Conservation (phyloP, 2,797 vertebrate genomes). For the Odontamblyopus rebecca region DNA sequence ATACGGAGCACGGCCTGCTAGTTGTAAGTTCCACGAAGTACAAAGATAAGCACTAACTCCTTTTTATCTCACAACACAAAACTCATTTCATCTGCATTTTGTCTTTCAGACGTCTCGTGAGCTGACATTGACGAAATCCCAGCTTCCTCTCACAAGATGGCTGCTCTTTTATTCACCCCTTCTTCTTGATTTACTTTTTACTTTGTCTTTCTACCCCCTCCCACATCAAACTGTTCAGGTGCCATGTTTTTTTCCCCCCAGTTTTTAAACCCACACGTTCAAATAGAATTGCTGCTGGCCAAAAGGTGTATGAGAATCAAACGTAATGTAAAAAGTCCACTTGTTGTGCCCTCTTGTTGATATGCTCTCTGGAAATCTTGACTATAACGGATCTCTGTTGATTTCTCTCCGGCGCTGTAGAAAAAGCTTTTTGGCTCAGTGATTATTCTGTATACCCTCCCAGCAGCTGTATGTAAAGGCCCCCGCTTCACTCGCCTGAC, state of each 20-base stretch:
- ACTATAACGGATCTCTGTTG: constrained; percentile 69
- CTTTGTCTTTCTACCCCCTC: constrained; percentile 19
- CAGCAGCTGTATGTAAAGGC: constrained; percentile 76
- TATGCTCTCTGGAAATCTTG: constrained; percentile 57
- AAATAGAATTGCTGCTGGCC: constrained; percentile 73
- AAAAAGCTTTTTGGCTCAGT: constrained; percentile 75
- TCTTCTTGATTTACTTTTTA: constrained; percentile 62
- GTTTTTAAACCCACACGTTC: constrained; percentile 62
- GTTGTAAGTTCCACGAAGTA: constrained; percentile 80
- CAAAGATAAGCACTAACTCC: neutral
- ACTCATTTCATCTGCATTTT: constrained; percentile 7
- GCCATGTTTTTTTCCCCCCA: constrained; percentile 71
- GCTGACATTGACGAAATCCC: constrained; percentile 72
- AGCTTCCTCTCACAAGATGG: constrained; percentile 81
- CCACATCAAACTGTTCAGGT: constrained; percentile 74
- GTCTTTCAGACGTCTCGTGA: constrained; percentile 89
- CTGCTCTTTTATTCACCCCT: constrained; percentile 67
- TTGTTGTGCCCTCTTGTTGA: constrained; percentile 34
- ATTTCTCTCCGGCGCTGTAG: constrained; percentile 68
- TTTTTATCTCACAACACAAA: neutral
- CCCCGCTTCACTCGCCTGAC: constrained; percentile 59
- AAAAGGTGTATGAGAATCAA: constrained; percentile 62
- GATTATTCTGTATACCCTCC: constrained; percentile 74
- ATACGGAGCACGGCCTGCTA: constrained; percentile 89
- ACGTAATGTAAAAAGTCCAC: constrained; percentile 50